A percentile compares a stretch with the other conserved stretches of the same genome.
These are phyloP conservation scores for Stigmatopora argus DNA, from an alignment of 2,113 vertebrate genomes.

Conservation along the genomic window DNA sequence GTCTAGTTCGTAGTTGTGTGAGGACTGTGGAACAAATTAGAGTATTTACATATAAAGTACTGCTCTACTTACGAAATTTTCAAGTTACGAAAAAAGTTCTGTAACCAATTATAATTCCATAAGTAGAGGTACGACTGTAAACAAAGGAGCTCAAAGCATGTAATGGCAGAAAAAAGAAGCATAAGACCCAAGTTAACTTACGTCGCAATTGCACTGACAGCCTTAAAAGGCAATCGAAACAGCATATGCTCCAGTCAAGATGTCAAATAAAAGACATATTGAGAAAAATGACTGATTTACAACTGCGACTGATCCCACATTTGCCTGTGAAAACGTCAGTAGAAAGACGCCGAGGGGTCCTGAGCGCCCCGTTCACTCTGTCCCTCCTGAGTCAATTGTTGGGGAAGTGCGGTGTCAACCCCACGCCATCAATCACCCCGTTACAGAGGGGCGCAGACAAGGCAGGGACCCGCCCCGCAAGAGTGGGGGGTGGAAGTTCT, in stretches of 20 bases:
- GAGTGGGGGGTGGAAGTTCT: conserved; percentile 75
- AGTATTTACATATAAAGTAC: too few species aligned
- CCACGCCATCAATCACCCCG: conserved; percentile 76
- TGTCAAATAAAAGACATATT: conserved; percentile 70
- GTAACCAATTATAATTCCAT: too few species aligned
- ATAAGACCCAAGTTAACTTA: conserved; percentile 35
- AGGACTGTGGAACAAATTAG: too few species aligned
- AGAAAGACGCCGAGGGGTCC: conserved; percentile 66
- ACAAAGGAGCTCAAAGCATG: conserved; percentile 39
- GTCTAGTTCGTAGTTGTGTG: too few species aligned
- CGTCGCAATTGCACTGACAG: conserved; percentile 31
- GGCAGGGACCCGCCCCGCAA: conserved; percentile 72
- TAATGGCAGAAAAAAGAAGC: conserved; percentile 62
- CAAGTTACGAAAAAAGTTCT: too few species aligned
- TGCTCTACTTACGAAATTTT: too few species aligned
- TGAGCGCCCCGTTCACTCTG: conserved; percentile 65
- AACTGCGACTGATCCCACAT: conserved; percentile 70
- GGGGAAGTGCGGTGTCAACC: conserved; percentile 72
- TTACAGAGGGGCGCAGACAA: conserved; percentile 77
- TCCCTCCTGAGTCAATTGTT: conserved; percentile 76
- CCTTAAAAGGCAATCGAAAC: conserved; percentile 51
- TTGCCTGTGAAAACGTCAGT: conserved; percentile 68
- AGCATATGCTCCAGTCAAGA: conserved; percentile 65
- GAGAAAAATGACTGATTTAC: conserved; percentile 75
- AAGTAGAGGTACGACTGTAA: background rate